Base-by-base conservation (phyloP, 1,140 invertebrate species). In the Cotesia vestalis region DNA sequence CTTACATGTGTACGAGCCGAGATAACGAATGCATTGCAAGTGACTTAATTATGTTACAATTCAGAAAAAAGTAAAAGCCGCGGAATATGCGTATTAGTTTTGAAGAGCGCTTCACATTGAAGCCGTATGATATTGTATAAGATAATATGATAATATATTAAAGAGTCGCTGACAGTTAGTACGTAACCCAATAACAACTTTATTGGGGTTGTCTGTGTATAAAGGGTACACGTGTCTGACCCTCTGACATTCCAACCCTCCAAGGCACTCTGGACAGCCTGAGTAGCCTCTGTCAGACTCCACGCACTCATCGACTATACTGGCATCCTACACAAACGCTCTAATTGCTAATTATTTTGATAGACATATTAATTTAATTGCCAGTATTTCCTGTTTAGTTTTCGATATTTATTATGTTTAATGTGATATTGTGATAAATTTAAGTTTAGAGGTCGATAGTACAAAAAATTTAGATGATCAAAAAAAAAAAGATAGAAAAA, bases 221-320 rank as follows among this genome's bases (percentile, higher is more conserved):
- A 35, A 27, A 27, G 14, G 62, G 71, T 66, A 70, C 73, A 79
- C 75, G 76, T 77, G 75, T 72, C 63, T 73, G 69, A 74, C 72
- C 78, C 76, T 73, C 74, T 79, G 70, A 77, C 78, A 77, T 79
- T 79, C 79, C 67, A 75, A 73, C 71, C 77, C 75, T 69, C 73
- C 52, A 14, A 27, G 40, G 52, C 53, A 59, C 66, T n/a, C 17
- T 57, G 53, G 20, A 27, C n/a, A 64, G 12, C 11, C 4, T 17
- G 40, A 36, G 64, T 20, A 66, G 36, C 36, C 14, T 34, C 11
- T 53, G 27, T 36, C 17, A 17, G 40, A 8, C 20, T 46, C 27
- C 20, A 61, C 59, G 59, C 62, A 64, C 38, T 64, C 67, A 46
- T 46, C 40, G 40, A 46, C 40, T 46, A 46, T 8, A 9, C 11